Conservation (phyloP, 2,797 vertebrate genomes). For the Columba guinea region DNA sequence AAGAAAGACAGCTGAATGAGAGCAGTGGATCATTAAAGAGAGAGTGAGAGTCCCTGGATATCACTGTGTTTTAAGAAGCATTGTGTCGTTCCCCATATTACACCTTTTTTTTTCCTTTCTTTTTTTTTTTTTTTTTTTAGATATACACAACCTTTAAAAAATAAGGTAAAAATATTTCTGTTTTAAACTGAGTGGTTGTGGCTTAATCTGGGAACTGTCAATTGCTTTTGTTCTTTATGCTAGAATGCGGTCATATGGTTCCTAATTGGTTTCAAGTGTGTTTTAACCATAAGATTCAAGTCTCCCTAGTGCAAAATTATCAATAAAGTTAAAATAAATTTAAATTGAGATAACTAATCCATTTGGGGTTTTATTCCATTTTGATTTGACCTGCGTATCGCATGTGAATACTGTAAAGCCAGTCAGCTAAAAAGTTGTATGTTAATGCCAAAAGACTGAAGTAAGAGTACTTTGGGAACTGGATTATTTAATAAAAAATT, state of each 20-base stretch:
- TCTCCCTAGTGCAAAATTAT: slow-evolving; percentile 72
- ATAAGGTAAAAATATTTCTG: slow-evolving; percentile 72
- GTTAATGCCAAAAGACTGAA: slow-evolving; percentile 59
- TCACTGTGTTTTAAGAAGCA: slow-evolving; percentile 82
- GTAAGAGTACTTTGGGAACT: slow-evolving; percentile 42
- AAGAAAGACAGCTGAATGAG: slow-evolving; percentile 84
- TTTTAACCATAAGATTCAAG: slow-evolving; percentile 73
- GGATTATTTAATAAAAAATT: not conserved
- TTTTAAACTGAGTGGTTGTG: slow-evolving; percentile 64
- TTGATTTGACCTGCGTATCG: slow-evolving; percentile 63
- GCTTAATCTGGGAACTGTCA: slow-evolving; percentile 63
- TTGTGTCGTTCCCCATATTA: slow-evolving; percentile 75
- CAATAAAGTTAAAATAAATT: slow-evolving; percentile 73
- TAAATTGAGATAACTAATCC: slow-evolving; percentile 69
- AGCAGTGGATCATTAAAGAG: slow-evolving; percentile 82
- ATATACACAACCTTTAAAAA: slow-evolving; percentile 72
- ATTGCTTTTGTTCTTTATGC: slow-evolving; percentile 69
- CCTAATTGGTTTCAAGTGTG: slow-evolving; percentile 72
- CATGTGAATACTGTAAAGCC: slow-evolving; percentile 61
- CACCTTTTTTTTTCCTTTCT: slow-evolving; percentile 38
- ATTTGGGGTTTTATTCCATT: slow-evolving; percentile 65
- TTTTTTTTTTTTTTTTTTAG: slow-evolving; percentile 64
- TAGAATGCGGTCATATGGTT: slow-evolving; percentile 65
- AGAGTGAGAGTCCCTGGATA: slow-evolving; percentile 80
- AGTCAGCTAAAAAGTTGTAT: slow-evolving; percentile 71